These are phyloP conservation scores for Clinocottus analis DNA, from an alignment of 2,113 vertebrate genomes.

Conservation along the genomic window DNA sequence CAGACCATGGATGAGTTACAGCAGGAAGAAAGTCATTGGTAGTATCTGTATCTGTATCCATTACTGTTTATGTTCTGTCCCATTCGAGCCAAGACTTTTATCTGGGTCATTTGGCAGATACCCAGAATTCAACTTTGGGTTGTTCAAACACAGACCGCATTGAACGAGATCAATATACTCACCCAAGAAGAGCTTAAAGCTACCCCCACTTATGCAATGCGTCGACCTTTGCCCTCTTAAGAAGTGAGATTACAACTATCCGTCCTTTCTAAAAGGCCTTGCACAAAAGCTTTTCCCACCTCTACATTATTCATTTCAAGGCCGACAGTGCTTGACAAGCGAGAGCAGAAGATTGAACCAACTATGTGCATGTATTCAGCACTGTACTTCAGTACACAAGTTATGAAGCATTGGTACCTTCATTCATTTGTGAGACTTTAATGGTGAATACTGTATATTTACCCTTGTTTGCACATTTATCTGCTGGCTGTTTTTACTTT, in stretches of 20 bases:
- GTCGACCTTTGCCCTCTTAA: constrained; percentile 46
- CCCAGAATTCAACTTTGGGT: constrained; percentile 29
- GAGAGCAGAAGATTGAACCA: background rate
- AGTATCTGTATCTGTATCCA: constrained; percentile 9
- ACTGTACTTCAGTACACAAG: background rate
- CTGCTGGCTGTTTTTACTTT: background rate
- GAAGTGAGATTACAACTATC: constrained; percentile 34
- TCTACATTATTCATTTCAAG: background rate
- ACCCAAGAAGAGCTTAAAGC: constrained; percentile 39
- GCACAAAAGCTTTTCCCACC: background rate
- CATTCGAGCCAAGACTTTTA: constrained; percentile 18
- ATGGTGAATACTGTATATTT: background rate
- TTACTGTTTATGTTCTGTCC: constrained; percentile 33
- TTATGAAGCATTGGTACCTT: background rate
- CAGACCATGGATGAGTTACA: background rate
- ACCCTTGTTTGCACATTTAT: background rate
- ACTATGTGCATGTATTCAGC: background rate
- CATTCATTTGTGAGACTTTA: background rate
- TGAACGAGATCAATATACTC: constrained; percentile 36
- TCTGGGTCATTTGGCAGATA: constrained; percentile 47
- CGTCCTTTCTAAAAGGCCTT: constrained; percentile 3
- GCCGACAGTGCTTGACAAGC: background rate
- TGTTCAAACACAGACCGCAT: constrained; percentile 32
- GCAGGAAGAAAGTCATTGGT: constrained; percentile 25
- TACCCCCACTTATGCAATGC: constrained; percentile 39